Percentiles rank a stretch among this genome's conserved stretches.
Conservation (phyloP, 2,888 invertebrate genomes). For the Flexamia atlantica region DNA sequence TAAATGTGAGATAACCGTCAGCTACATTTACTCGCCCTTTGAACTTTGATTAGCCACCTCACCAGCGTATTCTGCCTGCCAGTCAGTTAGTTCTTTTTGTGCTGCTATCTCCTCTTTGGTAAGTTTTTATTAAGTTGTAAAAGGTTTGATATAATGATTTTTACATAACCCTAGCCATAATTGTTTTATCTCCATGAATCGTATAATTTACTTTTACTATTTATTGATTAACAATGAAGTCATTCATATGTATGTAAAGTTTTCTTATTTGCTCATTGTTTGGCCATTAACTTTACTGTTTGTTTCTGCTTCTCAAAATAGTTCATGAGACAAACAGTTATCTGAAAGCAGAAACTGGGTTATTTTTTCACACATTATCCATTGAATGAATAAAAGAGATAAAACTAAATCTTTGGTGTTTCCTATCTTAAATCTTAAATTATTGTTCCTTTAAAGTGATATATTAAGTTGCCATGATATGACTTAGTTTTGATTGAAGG, state of each 20-base stretch:
- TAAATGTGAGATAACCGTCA: background rate
- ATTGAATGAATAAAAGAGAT: background rate
- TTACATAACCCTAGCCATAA: background rate
- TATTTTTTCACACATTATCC: background rate
- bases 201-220: too few species aligned
- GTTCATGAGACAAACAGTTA: too few species aligned
- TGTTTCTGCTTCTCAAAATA: too few species aligned
- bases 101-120: conserved; percentile 19
- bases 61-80: background rate
- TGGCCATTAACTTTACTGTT: too few species aligned
- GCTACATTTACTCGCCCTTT: conserved; percentile 50
- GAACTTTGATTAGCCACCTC: conserved; percentile 41
- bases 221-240: too few species aligned
- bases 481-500: too few species aligned
- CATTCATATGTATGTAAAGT: too few species aligned
- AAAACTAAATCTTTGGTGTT: background rate
- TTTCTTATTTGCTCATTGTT: too few species aligned
- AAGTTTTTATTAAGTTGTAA: background rate
- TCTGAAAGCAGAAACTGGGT: too few species aligned
- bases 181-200: background rate
- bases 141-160: background rate
- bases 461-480: too few species aligned
- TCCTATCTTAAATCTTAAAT: too few species aligned
- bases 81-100: conserved; percentile 26
- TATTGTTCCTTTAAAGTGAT: too few species aligned